Evolutionary conservation across 2,888 invertebrate species (phyloP).

Genomic region (Pristionchus mayeri): DNA sequence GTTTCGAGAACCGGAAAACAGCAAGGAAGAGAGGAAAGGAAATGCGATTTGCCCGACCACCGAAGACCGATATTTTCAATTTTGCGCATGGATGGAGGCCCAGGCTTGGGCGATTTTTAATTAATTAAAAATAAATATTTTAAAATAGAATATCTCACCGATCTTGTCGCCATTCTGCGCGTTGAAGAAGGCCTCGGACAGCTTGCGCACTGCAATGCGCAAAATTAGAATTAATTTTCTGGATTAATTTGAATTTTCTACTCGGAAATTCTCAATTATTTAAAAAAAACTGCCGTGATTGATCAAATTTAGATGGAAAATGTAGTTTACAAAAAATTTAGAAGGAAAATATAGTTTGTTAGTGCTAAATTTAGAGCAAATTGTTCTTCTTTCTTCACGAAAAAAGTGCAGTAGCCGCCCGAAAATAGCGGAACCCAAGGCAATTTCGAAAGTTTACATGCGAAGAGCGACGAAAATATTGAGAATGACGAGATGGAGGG

Average conservation of each 20-base stretch:
- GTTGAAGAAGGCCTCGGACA: constrained; percentile 75
- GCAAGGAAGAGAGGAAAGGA: constrained; percentile 20
- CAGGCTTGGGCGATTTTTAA: constrained; percentile 50
- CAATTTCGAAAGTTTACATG: not conserved
- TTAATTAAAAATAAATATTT: constrained; percentile 35
- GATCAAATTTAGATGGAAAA: not conserved
- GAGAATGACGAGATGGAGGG: constrained; percentile 15
- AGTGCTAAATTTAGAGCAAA: no score
- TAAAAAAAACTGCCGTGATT: not conserved
- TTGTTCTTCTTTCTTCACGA: no score
- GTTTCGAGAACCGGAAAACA: not conserved
- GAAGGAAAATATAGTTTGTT: no score
- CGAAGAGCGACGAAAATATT: not conserved
- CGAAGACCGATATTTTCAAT: not conserved
- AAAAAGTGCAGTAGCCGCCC: no score
- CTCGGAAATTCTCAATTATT: not conserved
- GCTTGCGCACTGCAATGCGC: constrained; percentile 75
- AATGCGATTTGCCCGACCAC: constrained; percentile 17
- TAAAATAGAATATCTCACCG: constrained; percentile 60
- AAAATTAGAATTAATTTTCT: constrained; percentile 57
- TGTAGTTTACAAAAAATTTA: not conserved
- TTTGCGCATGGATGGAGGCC: constrained; percentile 25
- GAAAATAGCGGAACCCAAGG: no score
- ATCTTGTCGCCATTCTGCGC: constrained; percentile 72
- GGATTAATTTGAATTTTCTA: not conserved